These are phyloP conservation scores for Tor tambroides DNA, from an alignment of 2,113 vertebrate genomes.

Conservation along the genomic window DNA sequence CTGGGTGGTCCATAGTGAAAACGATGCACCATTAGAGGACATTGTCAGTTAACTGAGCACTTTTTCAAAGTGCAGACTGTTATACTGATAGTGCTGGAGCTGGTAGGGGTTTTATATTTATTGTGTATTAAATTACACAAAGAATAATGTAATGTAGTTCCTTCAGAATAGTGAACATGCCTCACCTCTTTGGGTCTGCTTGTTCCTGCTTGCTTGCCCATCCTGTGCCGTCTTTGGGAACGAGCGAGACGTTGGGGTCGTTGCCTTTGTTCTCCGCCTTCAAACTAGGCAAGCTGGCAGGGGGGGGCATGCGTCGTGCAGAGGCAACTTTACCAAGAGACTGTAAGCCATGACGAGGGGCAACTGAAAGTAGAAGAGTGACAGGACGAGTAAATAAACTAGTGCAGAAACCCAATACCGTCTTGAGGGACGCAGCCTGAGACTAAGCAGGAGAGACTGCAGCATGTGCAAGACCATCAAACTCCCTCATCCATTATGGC, in stretches of 20 bases:
- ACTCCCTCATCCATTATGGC: neutral
- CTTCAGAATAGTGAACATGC: neutral
- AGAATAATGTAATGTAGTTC: neutral
- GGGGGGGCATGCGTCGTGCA: constrained; percentile 94
- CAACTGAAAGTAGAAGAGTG: constrained; percentile 73
- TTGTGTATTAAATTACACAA: neutral
- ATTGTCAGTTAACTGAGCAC: neutral
- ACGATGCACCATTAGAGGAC: neutral
- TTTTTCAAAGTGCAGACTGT: neutral
- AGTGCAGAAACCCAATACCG: constrained; percentile 57
- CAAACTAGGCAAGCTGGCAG: constrained; percentile 93
- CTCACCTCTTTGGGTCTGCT: constrained; percentile 94
- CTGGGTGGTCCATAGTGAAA: neutral
- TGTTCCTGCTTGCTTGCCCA: constrained; percentile 97
- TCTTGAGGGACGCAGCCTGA: constrained; percentile 28
- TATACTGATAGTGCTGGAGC: neutral
- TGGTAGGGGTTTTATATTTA: neutral
- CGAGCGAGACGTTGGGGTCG: constrained; percentile 93
- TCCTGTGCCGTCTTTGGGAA: constrained; percentile 98
- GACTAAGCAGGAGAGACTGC: neutral
- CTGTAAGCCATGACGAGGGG: constrained; percentile 96
- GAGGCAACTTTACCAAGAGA: constrained; percentile 97
- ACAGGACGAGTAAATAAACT: constrained; percentile 42
- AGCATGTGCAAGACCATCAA: constrained; percentile 15
- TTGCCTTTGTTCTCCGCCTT: constrained; percentile 98